Evolutionary conservation across 2,888 invertebrate species (phyloP), one percentile per base, ranked within the genome.

Genomic region (Corbicula japonica): DNA sequence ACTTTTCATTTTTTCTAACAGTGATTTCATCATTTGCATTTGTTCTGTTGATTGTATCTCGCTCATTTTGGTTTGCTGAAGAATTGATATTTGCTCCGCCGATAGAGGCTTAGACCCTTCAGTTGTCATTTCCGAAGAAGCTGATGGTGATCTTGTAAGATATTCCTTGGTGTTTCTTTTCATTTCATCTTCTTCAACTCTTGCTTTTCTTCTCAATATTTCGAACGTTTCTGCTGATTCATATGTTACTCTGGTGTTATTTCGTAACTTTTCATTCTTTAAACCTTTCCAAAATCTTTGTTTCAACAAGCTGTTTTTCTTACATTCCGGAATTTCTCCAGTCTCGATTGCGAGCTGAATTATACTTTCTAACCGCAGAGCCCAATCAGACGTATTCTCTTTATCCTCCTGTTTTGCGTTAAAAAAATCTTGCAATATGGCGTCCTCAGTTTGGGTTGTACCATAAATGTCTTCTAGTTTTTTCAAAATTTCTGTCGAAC

Each of bases 281-380:
- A 62, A 21, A 44, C 41, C 21, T 41, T 41, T 62, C 26, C 62
- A 62, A 41, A 62, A 62, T 38, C 62, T 62, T 38, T 28, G 35
- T 28, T 41, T 62, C 38, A 62, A 62, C 28, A 62, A 26, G 2
- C 41, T 44, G 18, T 62, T 41, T 38, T 62, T 62, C n/a, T 44
- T 62, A 44, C 6, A 23, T 62, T 62, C 28, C 15, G 35, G 26
- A 15, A 44, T 62, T 6, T 62, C 41, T 26, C 41, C 41, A n/a
- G n/a, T n/a, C n/a, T n/a, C n/a, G n/a, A n/a, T n/a, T n/a, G n/a
- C n/a, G n/a, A n/a, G n/a, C n/a, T 44, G 62, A 18, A 62, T 44
- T 10, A 62, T 18, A 15, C 26, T 62, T 41, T 62, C 62, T 44
- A 62, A 44, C 18, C 41, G 15, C 23, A 44, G 21, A 2, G 26